phyloP scores from a whole-genome alignment of 1,140 invertebrate genomes.

The Bombus pyrosoma region DNA sequence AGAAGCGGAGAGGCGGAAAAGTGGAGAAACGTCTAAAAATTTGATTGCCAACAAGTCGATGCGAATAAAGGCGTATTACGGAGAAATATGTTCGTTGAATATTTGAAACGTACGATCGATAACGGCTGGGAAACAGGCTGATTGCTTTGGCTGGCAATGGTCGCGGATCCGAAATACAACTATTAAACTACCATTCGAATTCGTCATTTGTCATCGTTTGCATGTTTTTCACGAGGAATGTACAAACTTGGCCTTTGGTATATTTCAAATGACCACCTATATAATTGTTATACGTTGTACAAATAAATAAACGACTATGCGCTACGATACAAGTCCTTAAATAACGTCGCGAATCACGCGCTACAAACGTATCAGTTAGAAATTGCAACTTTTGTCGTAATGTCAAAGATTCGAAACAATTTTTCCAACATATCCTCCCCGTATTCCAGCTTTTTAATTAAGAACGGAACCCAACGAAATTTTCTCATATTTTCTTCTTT shows the following conservation, averaged over 20 bases:
- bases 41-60: background rate
- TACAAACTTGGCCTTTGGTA: too few relatives aligned
- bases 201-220: too few relatives aligned
- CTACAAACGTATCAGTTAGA: too few relatives aligned
- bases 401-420: background rate
- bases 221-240: too few relatives aligned
- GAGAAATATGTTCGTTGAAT: background rate
- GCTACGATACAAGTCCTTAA: too few relatives aligned
- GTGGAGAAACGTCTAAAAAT: background rate
- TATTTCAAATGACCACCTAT: too few relatives aligned
- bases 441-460: background rate
- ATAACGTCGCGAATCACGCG: too few relatives aligned
- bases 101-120: background rate
- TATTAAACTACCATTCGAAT: too few relatives aligned
- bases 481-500: background rate
- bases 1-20: background rate
- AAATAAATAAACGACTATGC: too few relatives aligned
- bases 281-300: too few relatives aligned
- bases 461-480: background rate
- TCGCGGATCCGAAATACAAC: too few relatives aligned
- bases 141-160: background rate
- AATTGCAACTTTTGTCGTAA: background rate
- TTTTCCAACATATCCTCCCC: background rate
- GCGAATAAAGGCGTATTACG: background rate
- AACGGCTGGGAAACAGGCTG: background rate